Conservation (phyloP, 2,797 vertebrate genomes). For the Pseudochaenichthys georgianus region DNA sequence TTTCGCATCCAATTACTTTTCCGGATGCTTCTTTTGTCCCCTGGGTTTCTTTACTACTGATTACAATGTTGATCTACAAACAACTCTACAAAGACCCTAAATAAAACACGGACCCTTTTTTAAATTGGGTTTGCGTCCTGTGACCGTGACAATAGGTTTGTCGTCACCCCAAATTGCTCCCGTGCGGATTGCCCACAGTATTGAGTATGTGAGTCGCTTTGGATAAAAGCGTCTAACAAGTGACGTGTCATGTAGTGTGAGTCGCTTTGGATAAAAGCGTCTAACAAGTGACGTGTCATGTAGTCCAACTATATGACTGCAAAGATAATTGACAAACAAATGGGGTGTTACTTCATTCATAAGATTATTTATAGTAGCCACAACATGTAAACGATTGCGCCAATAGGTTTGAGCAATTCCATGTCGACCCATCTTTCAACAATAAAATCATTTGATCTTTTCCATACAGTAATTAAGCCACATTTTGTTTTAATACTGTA, state of each 20-base stretch:
- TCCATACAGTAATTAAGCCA: conserved; percentile 1
- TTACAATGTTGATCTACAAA: background rate
- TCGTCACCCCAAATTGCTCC: too few species aligned
- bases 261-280: too few species aligned
- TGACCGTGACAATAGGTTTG: background rate
- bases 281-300: background rate
- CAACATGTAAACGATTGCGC: background rate
- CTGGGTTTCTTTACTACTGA: too few species aligned
- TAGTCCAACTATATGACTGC: background rate
- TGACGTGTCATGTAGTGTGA: background rate
- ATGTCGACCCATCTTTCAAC: background rate
- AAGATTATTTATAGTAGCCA: background rate
- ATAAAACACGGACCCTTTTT: background rate
- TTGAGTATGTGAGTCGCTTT: too few species aligned
- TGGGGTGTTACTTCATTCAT: background rate
- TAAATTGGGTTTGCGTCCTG: background rate
- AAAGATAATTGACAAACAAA: background rate
- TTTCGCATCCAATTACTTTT: background rate
- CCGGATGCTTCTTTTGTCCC: too few species aligned
- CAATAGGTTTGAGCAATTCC: background rate
- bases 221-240: too few species aligned
- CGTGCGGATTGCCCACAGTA: too few species aligned
- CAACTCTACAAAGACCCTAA: background rate
- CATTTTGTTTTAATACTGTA: background rate
- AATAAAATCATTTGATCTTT: background rate